A percentile compares a stretch with the other conserved stretches of the same genome.
phyloP scores from a whole-genome alignment of 2,888 invertebrate species.

The Autographa pulchrina region DNA sequence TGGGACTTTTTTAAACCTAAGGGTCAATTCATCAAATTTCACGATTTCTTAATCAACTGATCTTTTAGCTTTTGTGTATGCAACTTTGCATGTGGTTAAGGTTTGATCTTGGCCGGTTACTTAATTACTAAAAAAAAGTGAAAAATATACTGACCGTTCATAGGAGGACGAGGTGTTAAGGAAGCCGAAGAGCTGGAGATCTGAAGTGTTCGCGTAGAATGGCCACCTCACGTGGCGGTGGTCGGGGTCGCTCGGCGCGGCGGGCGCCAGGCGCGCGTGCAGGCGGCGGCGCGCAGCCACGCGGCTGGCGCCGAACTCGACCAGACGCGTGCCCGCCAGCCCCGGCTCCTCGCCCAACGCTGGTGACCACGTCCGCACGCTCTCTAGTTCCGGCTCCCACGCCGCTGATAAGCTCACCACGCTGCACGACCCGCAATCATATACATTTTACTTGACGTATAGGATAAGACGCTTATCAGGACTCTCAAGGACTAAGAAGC shows the following conservation, averaged over 20 bases:
- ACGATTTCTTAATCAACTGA: too few species aligned
- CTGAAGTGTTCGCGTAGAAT: conserved; percentile 15
- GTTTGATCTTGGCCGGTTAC: too few species aligned
- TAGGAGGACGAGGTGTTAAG: not conserved
- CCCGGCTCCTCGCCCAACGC: not conserved
- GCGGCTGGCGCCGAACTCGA: conserved; percentile 27
- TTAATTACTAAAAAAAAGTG: too few species aligned
- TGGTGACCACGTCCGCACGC: not conserved
- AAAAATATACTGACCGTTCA: not conserved
- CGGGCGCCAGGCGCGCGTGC: conserved; percentile 13
- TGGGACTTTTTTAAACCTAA: too few species aligned
- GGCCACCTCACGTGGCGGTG: conserved; percentile 1
- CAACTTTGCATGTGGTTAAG: too few species aligned
- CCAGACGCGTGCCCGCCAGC: conserved; percentile 40
- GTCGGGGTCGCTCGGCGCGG: not conserved
- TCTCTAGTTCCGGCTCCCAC: conserved; percentile 9
- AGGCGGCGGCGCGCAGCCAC: conserved; percentile 38
- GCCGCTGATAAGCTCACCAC: conserved; percentile 32
- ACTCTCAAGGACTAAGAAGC: too few species aligned
- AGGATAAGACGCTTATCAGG: too few species aligned
- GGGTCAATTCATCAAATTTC: too few species aligned
- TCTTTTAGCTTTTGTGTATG: too few species aligned
- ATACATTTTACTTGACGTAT: too few species aligned
- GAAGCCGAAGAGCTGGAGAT: conserved; percentile 18
- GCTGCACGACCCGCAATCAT: conserved; percentile 7